Evolutionary conservation across 1,140 invertebrate species (phyloP).

Genomic region (Drosophila willistoni): DNA sequence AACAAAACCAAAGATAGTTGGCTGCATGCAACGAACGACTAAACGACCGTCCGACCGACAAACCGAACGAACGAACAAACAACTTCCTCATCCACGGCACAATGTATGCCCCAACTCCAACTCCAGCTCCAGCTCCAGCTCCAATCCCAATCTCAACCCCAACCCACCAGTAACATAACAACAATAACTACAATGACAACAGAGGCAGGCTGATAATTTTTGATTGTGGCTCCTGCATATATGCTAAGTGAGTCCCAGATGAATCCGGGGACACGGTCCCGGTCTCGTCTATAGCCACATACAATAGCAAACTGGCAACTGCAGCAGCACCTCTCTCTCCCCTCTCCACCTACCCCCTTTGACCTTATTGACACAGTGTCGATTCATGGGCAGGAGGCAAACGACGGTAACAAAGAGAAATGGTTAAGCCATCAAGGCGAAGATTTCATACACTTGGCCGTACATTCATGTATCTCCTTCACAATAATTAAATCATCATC

Average conservation of each 20-base stretch:
- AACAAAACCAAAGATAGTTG: slow-evolving; percentile 67
- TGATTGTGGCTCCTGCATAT: slow-evolving; percentile 37
- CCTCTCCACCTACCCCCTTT: slow-evolving; percentile 20
- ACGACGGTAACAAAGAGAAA: slow-evolving; percentile 15
- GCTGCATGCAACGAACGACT: slow-evolving; percentile 53
- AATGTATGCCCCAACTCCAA: background rate
- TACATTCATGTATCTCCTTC: too few relatives aligned
- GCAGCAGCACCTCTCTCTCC: background rate
- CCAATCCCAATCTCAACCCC: slow-evolving; percentile 16
- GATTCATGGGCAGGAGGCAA: slow-evolving; percentile 7
- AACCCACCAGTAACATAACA: slow-evolving; percentile 18
- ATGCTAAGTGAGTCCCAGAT: slow-evolving; percentile 18
- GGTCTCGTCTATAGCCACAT: slow-evolving; percentile 11
- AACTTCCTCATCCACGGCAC: slow-evolving; percentile 68
- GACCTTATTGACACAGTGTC: slow-evolving; percentile 53
- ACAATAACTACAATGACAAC: slow-evolving; percentile 33
- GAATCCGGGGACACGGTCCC: background rate
- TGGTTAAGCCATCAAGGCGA: slow-evolving; percentile 29
- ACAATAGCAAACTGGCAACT: slow-evolving; percentile 18
- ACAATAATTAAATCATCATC: background rate
- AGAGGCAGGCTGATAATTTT: slow-evolving; percentile 52
- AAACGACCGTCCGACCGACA: slow-evolving; percentile 26
- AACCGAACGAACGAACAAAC: slow-evolving; percentile 28
- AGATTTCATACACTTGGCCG: slow-evolving; percentile 35
- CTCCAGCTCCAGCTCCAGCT: background rate